Base-by-base conservation (phyloP, 2,888 invertebrate species). In the Nowickia ferox region DNA sequence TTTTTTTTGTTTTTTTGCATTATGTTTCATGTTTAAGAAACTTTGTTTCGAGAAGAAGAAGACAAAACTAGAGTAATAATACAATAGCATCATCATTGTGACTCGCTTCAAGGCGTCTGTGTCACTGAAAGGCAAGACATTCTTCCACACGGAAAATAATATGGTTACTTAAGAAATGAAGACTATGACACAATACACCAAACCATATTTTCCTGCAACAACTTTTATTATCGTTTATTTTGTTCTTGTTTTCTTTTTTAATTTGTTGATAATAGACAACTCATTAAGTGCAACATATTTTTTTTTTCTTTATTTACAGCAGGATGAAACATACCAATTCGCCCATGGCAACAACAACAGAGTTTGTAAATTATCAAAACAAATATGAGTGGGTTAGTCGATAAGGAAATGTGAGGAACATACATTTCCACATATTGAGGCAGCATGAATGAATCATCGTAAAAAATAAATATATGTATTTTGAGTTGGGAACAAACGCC, bases 231-330 rank as follows among this genome's bases (percentile, higher is more conserved):
- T 13, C 15, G 55, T 55, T 38, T 53, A 38, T 1, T 51, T 59
- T 40, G 55, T 44, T 71, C 48, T 38, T 42, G 63, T 71, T 46
- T 59, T 44, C 38, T 15, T 61, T 71, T 72, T 68, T 84, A 66
- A 59, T 71, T 71, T 69, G 22, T 68, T 77, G 66, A 76, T 81
- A 81, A 77, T 74, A 74, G 81, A 76, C 72, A 84, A 76, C 65
- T 80, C 76, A 84, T 84, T 84, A 76, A 72, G 46, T 61, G 17
- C 11, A 53, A 61, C 19, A 5, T 30, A 69, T 30, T 53, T 38
- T 55, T 30, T 59, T 30, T 0, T 6, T 30, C 6, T 40, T 77
- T 38, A 59, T 17, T 51, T 42, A 38, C 42, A 51, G 51, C 46
- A 46, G 17, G 17, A 38, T 19, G 17, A 30, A 61, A 48, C 17